Conservation (phyloP, 2,888 invertebrate genomes). For the Spatulosminthurus flaviceps region DNA sequence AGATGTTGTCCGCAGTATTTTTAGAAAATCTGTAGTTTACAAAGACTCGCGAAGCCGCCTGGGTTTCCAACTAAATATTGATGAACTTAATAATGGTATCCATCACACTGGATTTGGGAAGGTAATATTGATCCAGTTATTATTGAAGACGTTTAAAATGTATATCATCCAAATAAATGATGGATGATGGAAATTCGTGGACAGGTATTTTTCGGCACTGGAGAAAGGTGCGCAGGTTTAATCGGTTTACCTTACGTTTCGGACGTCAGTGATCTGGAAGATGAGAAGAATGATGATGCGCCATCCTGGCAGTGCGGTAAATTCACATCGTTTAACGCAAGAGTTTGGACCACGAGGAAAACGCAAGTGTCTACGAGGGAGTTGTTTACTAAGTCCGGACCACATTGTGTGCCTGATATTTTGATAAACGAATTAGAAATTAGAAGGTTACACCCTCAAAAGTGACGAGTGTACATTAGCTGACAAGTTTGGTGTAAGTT, state of each 20-base stretch:
- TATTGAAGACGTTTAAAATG: no score
- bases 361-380: constrained; percentile 63
- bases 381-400: constrained; percentile 54
- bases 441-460: constrained; percentile 63
- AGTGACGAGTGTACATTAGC: no score
- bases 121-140: constrained; percentile 39
- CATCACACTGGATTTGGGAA: constrained; percentile 58
- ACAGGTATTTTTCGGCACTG: constrained; percentile 58
- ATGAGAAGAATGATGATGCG: constrained; percentile 51
- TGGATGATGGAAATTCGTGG: no score
- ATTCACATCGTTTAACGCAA: constrained; percentile 60
- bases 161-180: no score
- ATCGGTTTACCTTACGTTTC: constrained; percentile 58
- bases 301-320: constrained; percentile 62
- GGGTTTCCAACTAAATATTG: constrained; percentile 47
- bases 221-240: constrained; percentile 58
- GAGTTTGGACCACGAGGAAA: constrained; percentile 60
- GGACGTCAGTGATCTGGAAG: constrained; percentile 56
- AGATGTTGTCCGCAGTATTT: constrained; percentile 37
- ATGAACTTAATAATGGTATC: constrained; percentile 50
- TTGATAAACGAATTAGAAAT: constrained; percentile 66
- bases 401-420: constrained; percentile 65
- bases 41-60: constrained; percentile 23
- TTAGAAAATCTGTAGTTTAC: constrained; percentile 32
- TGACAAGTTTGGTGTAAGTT: neutral